A percentile compares a stretch with the other conserved stretches of the same genome.
phyloP scores from a whole-genome alignment of 2,113 vertebrate genomes.

The Piaya cayana region DNA sequence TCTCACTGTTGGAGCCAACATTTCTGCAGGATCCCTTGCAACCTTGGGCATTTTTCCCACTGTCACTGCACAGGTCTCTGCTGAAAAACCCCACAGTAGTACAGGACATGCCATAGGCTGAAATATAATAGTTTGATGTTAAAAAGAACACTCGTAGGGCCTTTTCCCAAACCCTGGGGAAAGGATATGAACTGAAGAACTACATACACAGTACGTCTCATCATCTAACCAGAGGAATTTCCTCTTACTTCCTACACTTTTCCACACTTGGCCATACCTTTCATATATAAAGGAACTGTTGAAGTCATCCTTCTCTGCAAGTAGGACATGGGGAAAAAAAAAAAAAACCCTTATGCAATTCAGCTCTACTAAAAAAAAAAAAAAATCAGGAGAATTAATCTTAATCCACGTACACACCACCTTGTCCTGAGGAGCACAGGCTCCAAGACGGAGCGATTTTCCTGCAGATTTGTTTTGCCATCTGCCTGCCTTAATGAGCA shows the following conservation, averaged over 20 bases:
- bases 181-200: not conserved
- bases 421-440: conserved; percentile 26
- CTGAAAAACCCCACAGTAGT: not conserved
- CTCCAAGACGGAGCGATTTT: not conserved
- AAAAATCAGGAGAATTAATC: not conserved
- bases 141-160: not conserved
- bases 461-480: conserved; percentile 53
- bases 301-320: conserved; percentile 6
- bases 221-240: not conserved
- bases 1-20: not conserved
- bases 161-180: not conserved
- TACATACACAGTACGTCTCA: not conserved
- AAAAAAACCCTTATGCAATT: conserved; percentile 12
- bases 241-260: not conserved
- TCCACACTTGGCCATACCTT: not conserved
- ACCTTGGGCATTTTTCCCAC: not conserved
- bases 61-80: not conserved
- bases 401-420: not conserved
- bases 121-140: fast-evolving
- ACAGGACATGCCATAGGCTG: not conserved
- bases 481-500: conserved; percentile 46
- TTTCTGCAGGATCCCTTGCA: not conserved
- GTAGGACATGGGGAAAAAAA: not conserved
- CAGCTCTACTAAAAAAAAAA: not conserved
- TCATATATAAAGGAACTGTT: not conserved